These are phyloP conservation scores for Cherax destructor DNA, from an alignment of 1,140 invertebrate genomes.

Conservation along the genomic window DNA sequence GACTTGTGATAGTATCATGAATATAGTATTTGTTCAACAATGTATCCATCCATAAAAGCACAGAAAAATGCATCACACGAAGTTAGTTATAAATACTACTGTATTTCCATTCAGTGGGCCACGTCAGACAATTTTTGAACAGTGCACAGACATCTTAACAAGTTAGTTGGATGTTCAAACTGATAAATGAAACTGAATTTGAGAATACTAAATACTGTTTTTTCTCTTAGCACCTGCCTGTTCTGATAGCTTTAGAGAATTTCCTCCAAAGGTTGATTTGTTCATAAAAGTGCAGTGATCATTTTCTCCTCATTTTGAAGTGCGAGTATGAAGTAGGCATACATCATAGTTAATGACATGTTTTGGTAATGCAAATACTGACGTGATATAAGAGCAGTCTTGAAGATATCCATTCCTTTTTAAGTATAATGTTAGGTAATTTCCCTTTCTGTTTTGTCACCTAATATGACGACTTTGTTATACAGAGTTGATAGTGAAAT, in stretches of 20 bases:
- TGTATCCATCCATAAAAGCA: background rate
- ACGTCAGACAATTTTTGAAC: background rate
- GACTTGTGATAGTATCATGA: background rate
- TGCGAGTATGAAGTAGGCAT: background rate
- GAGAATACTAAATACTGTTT: background rate
- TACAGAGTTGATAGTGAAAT: background rate
- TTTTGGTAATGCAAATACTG: background rate
- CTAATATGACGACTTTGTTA: background rate
- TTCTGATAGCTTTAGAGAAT: conserved; percentile 3
- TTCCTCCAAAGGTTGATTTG: background rate
- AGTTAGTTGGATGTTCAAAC: background rate
- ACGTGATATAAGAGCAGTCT: background rate
- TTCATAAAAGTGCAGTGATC: conserved; percentile 2
- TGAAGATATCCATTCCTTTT: background rate
- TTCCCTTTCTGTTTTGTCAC: background rate
- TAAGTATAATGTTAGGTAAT: background rate
- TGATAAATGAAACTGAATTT: background rate
- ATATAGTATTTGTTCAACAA: no score
- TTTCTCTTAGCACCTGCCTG: background rate
- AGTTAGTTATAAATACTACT: background rate
- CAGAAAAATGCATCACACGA: background rate
- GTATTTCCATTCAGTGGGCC: background rate
- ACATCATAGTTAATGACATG: background rate
- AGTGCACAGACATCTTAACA: background rate
- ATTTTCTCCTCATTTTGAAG: background rate